Percentiles rank a stretch among this genome's conserved stretches.
Conservation (phyloP, 2,797 vertebrate species). For the Parotocinclus haroldoi region DNA sequence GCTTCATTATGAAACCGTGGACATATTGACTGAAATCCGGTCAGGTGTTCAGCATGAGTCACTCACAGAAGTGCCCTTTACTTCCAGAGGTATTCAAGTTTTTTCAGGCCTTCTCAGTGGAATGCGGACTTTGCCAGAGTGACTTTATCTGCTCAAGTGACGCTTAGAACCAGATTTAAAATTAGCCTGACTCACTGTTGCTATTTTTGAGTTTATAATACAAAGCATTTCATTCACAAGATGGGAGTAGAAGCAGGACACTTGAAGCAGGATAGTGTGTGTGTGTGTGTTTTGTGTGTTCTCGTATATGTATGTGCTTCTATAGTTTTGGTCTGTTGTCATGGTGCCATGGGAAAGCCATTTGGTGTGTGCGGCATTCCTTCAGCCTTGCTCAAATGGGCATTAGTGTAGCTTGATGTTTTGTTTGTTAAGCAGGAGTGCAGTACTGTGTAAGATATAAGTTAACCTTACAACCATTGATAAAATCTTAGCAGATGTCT, state of each 20-base stretch:
- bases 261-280: not conserved
- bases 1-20: not conserved
- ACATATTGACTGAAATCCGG: not conserved
- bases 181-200: not conserved
- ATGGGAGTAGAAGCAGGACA: not conserved
- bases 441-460: too few species aligned
- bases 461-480: too few species aligned
- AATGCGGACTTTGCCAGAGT: constrained; percentile 11
- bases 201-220: not conserved
- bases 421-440: not conserved
- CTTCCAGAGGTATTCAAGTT: not conserved
- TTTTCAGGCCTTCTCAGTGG: not conserved
- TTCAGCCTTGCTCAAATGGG: constrained; percentile 22
- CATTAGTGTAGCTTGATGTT: not conserved
- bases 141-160: constrained; percentile 5
- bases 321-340: constrained; percentile 19
- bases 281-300: too few species aligned
- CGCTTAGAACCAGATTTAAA: not conserved
- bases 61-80: not conserved
- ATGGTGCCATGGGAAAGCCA: constrained; percentile 19
- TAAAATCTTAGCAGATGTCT: too few species aligned
- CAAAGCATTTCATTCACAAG: not conserved
- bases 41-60: not conserved
- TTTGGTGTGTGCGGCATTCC: constrained; percentile 29
- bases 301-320: constrained; percentile 2